Percentiles rank a stretch among this genome's conserved stretches.
These are phyloP conservation scores for Rhynchonycteris naso DNA, from an alignment of 2,797 vertebrate genomes.

Conservation along the genomic window DNA sequence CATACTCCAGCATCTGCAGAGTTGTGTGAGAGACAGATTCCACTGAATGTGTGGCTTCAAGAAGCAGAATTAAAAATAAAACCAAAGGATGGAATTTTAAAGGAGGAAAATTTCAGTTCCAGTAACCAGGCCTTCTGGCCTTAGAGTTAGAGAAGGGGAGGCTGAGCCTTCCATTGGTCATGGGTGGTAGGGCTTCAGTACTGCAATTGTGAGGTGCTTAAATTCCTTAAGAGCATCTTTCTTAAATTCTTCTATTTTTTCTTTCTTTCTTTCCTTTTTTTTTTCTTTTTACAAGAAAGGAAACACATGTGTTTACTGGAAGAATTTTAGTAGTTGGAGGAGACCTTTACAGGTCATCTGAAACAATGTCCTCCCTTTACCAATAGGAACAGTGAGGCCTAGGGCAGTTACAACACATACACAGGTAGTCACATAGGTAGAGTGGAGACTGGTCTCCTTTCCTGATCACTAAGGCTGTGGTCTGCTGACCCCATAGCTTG, in stretches of 20 bases:
- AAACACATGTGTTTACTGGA: background rate
- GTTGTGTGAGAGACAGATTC: background rate
- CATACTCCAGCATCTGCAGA: background rate
- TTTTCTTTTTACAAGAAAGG: background rate
- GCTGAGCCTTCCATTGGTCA: accelerated
- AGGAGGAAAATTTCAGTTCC: background rate
- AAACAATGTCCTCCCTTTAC: background rate
- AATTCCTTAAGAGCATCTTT: background rate
- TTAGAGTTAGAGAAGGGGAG: background rate
- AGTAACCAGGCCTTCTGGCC: background rate
- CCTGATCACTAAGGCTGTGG: background rate
- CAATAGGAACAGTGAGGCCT: background rate
- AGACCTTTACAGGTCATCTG: background rate
- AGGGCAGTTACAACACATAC: accelerated
- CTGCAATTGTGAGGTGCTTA: background rate
- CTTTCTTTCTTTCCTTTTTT: too few species aligned
- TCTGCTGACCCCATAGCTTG: background rate
- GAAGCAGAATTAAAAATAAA: background rate
- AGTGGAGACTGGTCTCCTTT: background rate
- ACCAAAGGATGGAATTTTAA: background rate
- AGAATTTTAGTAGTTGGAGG: background rate
- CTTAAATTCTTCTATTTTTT: too few species aligned
- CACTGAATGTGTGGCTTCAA: background rate
- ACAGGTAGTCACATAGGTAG: too few species aligned
- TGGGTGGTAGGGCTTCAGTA: too few species aligned